phyloP scores from a whole-genome alignment of 2,113 vertebrate genomes.

The Anarhynchus alexandrinus region DNA sequence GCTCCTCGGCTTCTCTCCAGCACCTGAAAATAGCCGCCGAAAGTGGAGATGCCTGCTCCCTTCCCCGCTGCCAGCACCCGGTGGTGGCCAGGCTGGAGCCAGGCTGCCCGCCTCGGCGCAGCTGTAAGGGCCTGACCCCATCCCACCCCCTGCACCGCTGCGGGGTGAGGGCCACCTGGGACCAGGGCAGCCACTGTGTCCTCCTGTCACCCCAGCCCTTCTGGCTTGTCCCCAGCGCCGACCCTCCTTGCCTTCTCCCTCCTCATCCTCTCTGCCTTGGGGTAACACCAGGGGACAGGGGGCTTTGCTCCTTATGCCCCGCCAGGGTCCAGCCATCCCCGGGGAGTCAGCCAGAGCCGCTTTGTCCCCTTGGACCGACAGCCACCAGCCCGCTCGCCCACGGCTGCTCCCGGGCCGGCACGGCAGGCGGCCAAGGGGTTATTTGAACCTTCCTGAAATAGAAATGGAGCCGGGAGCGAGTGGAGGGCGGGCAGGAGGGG shows the following conservation, averaged over 20 bases:
- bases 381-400: neutral
- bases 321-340: neutral
- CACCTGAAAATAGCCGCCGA: constrained; percentile 61
- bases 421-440: neutral
- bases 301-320: rapidly evolving
- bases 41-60: constrained; percentile 53
- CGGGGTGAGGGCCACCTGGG: rapidly evolving
- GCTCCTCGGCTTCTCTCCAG: constrained; percentile 56
- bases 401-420: neutral
- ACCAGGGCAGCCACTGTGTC: rapidly evolving
- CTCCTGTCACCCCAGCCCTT: neutral
- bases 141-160: neutral
- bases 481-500: neutral
- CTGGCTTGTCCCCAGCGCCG: neutral
- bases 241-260: neutral
- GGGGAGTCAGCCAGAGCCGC: neutral
- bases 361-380: neutral
- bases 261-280: neutral
- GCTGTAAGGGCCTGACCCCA: neutral
- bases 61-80: neutral
- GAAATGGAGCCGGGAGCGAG: neutral
- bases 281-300: neutral
- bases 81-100: neutral
- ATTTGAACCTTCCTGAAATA: constrained; percentile 36
- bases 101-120: neutral